Conservation (phyloP, 2,888 invertebrate genomes). For the Papilio demoleus region DNA sequence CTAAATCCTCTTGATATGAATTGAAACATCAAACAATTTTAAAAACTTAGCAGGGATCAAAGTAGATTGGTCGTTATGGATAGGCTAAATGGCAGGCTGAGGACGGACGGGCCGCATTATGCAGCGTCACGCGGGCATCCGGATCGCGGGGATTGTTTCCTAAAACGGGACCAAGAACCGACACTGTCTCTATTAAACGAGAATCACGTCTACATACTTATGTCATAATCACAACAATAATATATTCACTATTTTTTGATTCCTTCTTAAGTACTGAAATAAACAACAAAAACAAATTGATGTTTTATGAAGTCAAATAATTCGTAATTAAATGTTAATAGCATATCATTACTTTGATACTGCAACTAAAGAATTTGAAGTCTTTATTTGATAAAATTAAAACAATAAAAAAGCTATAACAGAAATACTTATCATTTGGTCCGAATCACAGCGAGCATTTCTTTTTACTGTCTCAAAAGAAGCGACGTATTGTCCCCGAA, state of each 20-base stretch:
- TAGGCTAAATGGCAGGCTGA: constrained; percentile 60
- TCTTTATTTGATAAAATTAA: constrained; percentile 4
- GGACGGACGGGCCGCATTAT: constrained; percentile 68
- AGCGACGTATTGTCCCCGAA: constrained; percentile 65
- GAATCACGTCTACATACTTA: constrained; percentile 51
- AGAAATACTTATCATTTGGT: constrained; percentile 39
- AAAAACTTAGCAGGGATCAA: constrained; percentile 38
- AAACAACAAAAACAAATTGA: no score
- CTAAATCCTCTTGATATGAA: constrained; percentile 8
- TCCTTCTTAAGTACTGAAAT: no score
- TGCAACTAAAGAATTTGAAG: no score
- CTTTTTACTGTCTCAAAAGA: constrained; percentile 65
- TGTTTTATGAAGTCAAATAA: no score
- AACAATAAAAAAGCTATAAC: constrained; percentile 34
- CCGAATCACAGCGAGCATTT: constrained; percentile 39
- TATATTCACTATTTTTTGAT: constrained; percentile 3
- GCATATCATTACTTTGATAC: neutral
- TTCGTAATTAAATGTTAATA: neutral
- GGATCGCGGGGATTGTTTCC: constrained; percentile 80
- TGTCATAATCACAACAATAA: constrained; percentile 43
- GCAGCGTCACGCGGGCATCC: constrained; percentile 73
- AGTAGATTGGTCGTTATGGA: constrained; percentile 57
- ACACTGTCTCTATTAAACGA: constrained; percentile 69
- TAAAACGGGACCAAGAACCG: constrained; percentile 75
- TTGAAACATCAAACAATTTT: constrained; percentile 41